Conservation (phyloP, 2,797 vertebrate genomes). For the Gymnopithys bicolor region DNA sequence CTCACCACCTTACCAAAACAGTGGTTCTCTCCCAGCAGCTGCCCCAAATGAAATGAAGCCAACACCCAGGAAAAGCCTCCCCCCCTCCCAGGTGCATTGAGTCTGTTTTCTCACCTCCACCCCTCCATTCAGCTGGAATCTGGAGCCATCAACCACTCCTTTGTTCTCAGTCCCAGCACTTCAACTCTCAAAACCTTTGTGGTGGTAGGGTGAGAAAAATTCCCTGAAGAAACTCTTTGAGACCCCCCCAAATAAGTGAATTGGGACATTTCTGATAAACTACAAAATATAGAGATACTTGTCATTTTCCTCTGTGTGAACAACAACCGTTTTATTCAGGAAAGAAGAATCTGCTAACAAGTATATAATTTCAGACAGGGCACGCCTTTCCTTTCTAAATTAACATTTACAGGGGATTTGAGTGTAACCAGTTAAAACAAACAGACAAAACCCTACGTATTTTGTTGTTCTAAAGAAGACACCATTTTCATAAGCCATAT, state of each 20-base stretch:
- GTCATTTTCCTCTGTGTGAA: neutral
- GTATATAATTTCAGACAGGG: neutral
- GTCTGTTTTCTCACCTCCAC: too few species aligned
- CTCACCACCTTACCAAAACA: too few species aligned
- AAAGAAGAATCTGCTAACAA: neutral
- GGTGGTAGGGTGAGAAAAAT: too few species aligned
- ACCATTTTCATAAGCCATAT: neutral
- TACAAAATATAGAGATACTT: neutral
- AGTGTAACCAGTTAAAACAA: neutral
- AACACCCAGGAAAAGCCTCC: too few species aligned
- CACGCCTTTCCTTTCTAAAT: neutral
- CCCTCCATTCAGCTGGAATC: too few species aligned
- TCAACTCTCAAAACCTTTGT: too few species aligned
- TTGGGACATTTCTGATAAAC: neutral
- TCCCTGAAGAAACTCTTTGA: too few species aligned
- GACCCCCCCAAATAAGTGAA: neutral
- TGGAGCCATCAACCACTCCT: too few species aligned
- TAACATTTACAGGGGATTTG: neutral
- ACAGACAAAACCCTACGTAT: fast-evolving
- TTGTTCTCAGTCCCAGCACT: too few species aligned
- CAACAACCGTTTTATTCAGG: neutral
- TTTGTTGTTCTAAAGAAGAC: neutral
- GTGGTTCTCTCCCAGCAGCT: too few species aligned
- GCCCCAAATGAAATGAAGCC: too few species aligned
- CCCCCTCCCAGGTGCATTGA: too few species aligned